Conservation (phyloP, 2,797 vertebrate genomes). For the Crocidura indochinensis region DNA sequence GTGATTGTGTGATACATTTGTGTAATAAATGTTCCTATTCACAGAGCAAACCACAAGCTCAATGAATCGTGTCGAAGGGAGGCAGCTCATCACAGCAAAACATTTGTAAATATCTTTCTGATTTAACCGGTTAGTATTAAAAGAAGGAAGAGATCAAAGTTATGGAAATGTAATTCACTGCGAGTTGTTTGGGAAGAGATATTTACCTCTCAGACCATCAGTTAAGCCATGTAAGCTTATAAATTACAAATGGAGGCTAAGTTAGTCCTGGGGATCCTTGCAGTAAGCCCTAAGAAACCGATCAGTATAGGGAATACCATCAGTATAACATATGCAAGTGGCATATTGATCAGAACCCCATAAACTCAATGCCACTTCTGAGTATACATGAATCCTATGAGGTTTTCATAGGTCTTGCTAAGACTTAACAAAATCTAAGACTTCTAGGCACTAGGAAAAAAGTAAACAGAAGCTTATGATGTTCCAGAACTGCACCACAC, state of each 20-base stretch:
- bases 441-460: constrained; percentile 9
- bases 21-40: constrained; percentile 63
- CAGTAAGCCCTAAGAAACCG: constrained; percentile 60
- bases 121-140: constrained; percentile 69
- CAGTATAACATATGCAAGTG: constrained; percentile 33
- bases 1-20: constrained; percentile 66
- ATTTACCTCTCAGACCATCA: constrained; percentile 57
- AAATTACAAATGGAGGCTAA: constrained; percentile 12
- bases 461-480: constrained; percentile 3
- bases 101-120: constrained; percentile 63
- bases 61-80: constrained; percentile 70
- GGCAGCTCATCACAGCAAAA: constrained; percentile 62
- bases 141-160: constrained; percentile 70
- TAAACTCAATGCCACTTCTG: constrained; percentile 60
- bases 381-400: constrained; percentile 54
- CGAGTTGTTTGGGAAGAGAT: constrained; percentile 56
- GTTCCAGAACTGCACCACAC: neutral
- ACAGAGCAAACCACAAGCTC: constrained; percentile 48
- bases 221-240: constrained; percentile 41
- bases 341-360: constrained; percentile 69
- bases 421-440: constrained; percentile 49
- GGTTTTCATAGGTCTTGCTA: neutral
- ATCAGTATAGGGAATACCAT: constrained; percentile 48
- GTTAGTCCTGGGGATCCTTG: constrained; percentile 21
- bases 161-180: constrained; percentile 65